phyloP scores from a whole-genome alignment of 2,888 invertebrate genomes.

The Thereva unica region DNA sequence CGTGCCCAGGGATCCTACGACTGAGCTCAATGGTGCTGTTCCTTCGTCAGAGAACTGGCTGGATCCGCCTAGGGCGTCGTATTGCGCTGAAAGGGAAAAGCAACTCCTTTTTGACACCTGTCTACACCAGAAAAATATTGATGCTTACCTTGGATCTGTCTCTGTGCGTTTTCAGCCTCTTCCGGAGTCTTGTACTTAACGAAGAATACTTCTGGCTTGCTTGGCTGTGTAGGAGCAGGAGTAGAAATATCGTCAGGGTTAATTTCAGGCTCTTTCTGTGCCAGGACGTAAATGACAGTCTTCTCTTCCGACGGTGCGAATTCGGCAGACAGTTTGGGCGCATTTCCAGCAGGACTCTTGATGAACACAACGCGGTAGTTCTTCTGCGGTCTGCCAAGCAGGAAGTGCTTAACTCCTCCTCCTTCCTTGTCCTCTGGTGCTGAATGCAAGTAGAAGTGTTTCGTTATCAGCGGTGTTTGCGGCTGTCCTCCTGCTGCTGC shows the following conservation, averaged over 20 bases:
- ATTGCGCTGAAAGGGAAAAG: slow-evolving; percentile 15
- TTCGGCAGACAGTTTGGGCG: slow-evolving; percentile 50
- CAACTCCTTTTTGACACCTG: too few species aligned
- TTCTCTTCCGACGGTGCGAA: slow-evolving; percentile 55
- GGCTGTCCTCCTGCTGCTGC: too few species aligned
- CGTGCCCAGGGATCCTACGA: slow-evolving; percentile 11
- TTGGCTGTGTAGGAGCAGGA: slow-evolving; percentile 53
- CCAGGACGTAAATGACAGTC: slow-evolving; percentile 56
- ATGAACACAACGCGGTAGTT: slow-evolving; percentile 56
- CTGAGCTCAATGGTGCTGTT: slow-evolving; percentile 16
- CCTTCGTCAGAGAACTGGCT: slow-evolving; percentile 26
- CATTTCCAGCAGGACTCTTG: slow-evolving; percentile 52
- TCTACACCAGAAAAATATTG: too few species aligned
- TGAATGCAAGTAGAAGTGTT: slow-evolving; percentile 54
- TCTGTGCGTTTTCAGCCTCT: slow-evolving; percentile 49
- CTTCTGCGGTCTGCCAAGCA: slow-evolving; percentile 53
- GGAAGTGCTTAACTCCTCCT: slow-evolving; percentile 49
- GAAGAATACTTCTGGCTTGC: slow-evolving; percentile 57
- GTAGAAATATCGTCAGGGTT: slow-evolving; percentile 53
- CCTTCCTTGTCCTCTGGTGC: slow-evolving; percentile 55
- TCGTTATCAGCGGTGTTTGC: slow-evolving; percentile 51
- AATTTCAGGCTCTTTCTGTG: slow-evolving; percentile 52
- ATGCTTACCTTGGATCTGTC: slow-evolving; percentile 53
- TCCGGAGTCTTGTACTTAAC: slow-evolving; percentile 50
- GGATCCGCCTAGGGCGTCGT: slow-evolving; percentile 20